Evolutionary conservation across 2,113 vertebrate genomes (phyloP).

Genomic region (Eclectus roratus): DNA sequence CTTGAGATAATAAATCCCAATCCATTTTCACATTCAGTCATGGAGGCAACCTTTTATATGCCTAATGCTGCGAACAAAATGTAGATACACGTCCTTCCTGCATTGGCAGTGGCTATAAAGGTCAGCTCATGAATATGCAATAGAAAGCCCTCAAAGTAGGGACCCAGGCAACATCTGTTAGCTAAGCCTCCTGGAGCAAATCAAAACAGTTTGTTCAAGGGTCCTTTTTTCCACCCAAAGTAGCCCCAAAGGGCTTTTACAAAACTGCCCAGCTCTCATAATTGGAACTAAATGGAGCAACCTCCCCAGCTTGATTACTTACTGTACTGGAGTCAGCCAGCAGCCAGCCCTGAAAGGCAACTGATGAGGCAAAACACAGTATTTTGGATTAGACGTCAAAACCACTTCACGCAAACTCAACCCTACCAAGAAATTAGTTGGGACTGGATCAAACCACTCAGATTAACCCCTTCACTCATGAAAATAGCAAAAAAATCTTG

Average conservation of each 20-base stretch:
- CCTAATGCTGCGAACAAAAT: neutral
- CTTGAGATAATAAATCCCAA: neutral
- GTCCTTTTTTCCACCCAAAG: neutral
- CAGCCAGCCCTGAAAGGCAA: neutral
- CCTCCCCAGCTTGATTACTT: neutral
- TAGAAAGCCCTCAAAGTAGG: neutral
- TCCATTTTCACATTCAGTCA: neutral
- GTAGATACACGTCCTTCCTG: neutral
- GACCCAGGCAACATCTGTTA: constrained; percentile 21
- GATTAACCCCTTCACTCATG: neutral
- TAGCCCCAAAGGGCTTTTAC: neutral
- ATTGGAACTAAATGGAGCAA: neutral
- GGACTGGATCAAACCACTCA: neutral
- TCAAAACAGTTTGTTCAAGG: neutral
- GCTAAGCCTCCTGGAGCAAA: neutral
- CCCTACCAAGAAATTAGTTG: neutral
- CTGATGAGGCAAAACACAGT: neutral
- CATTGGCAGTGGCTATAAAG: constrained; percentile 17
- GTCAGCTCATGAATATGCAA: constrained; percentile 51
- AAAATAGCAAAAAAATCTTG: neutral
- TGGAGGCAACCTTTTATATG: neutral
- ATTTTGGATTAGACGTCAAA: neutral
- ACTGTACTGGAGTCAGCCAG: neutral
- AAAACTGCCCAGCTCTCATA: neutral
- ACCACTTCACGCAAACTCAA: neutral